Evolutionary conservation across 2,888 invertebrate genomes (phyloP), one percentile per base, ranked within the genome.

Genomic region (Sturmia bella): DNA sequence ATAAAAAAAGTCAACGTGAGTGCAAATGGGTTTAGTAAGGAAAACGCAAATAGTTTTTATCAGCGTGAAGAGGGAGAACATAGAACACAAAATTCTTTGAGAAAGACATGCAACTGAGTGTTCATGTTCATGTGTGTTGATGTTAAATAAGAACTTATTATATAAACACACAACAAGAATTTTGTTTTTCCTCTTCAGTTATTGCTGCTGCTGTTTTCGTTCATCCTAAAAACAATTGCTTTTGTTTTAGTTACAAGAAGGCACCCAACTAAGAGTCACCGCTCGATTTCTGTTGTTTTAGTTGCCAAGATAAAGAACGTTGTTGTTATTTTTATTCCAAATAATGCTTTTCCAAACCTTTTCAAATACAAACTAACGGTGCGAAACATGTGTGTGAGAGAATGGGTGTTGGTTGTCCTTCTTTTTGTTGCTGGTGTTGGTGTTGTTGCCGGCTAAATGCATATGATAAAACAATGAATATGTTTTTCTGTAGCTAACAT

Each of bases 181-280:
- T n/a, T 41, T 48, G 21, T 24, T 69, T 52, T 39, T 0, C 7
- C 24, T 24, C 43, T 13, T 45, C 43, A 50, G 45, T 66, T 68
- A 15, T 41, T 68, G 13, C 19, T 61, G 17, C n/a, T 77, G 56
- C 9, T 15, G 6, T 43, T 52, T 21, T 68, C 45, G 9, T 63
- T 61, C 69, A 68, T 80, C 82, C n/a, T n/a, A n/a, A 83, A 83
- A 84, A 83, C 85, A 84, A 84, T 61, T 85, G 72, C 9, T 32
- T 32, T 3, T 78, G 83, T 70, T 68, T 83, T 70, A 37, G 63
- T 66, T 68, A 41, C 39, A 52, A 19, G n/a, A 76, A 43, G 15
- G 32, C 48, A 48, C 39, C 45, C 32, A 63, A 73, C 56, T 72
- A 48, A 12, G 15, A 17, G 17, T 24, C 56, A 41, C 45, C 17